A percentile compares a stretch with the other conserved stretches of the same genome.
Evolutionary conservation across 2,113 vertebrate genomes (phyloP).

Genomic region (Prionailurus bengalensis): DNA sequence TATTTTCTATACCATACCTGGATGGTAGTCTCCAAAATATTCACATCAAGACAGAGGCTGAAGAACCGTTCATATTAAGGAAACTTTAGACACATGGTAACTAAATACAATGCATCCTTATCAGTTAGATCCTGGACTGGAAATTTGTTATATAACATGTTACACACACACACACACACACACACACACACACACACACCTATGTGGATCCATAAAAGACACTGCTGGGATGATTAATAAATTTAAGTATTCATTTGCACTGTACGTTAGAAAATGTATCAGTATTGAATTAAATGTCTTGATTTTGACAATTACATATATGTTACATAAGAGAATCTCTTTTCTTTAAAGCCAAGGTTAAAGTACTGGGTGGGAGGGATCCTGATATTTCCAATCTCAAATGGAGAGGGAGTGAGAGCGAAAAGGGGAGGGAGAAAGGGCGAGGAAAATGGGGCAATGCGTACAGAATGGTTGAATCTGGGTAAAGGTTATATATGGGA

Average conservation of each 20-base stretch:
- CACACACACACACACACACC: neutral
- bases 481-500: neutral
- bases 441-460: neutral
- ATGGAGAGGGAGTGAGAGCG: neutral
- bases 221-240: neutral
- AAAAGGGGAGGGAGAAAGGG: neutral
- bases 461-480: neutral
- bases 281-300: neutral
- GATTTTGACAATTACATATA: neutral
- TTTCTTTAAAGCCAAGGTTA: neutral
- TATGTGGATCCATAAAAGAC: neutral
- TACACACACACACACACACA: neutral
- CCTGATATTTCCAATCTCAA: neutral
- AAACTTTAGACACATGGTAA: neutral
- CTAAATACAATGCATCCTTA: neutral
- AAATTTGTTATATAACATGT: neutral
- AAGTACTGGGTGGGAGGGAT: neutral
- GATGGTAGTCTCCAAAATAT: neutral
- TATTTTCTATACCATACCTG: neutral
- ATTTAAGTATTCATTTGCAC: neutral
- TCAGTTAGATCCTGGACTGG: neutral
- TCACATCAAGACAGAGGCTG: neutral
- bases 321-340: neutral
- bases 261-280: constrained; percentile 16
- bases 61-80: neutral